Percentiles rank a stretch among this genome's conserved stretches.
phyloP scores from a whole-genome alignment of 2,797 vertebrate genomes.

The Gouania willdenowi region DNA sequence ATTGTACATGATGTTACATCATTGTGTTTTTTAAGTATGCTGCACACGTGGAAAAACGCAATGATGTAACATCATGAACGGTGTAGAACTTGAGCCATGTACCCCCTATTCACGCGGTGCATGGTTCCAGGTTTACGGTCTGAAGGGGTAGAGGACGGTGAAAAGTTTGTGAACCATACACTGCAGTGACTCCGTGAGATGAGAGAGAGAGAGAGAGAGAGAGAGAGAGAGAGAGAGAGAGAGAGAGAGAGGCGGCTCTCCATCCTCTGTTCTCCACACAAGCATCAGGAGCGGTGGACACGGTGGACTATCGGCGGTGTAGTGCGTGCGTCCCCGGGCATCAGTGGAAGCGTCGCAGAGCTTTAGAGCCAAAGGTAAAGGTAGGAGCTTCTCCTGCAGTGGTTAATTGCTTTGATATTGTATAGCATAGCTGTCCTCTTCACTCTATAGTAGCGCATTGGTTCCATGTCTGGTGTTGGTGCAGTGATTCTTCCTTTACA shows the following conservation, averaged over 20 bases:
- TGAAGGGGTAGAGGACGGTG: slow-evolving; percentile 38
- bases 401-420: slow-evolving; percentile 1
- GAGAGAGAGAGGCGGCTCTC: slow-evolving; percentile 37
- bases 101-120: too few relatives aligned
- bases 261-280: slow-evolving; percentile 39
- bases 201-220: slow-evolving; percentile 21
- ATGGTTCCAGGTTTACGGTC: too few relatives aligned
- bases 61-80: too few relatives aligned
- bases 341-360: too few relatives aligned
- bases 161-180: slow-evolving; percentile 67
- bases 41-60: too few relatives aligned
- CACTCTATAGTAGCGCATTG: too few relatives aligned
- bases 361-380: slow-evolving; percentile 1
- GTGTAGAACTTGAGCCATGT: neutral
- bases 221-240: slow-evolving; percentile 14
- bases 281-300: slow-evolving; percentile 67
- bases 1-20: too few relatives aligned
- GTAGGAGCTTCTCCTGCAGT: slow-evolving; percentile 17
- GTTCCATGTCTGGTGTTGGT: neutral
- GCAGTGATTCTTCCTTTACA: slow-evolving; percentile 4
- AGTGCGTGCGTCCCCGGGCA: too few relatives aligned
- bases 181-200: slow-evolving; percentile 55
- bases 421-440: neutral
- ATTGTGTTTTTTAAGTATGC: too few relatives aligned
- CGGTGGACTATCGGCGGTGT: too few relatives aligned